Conservation (phyloP, 2,113 vertebrate species). For the Eretmochelys imbricata region DNA sequence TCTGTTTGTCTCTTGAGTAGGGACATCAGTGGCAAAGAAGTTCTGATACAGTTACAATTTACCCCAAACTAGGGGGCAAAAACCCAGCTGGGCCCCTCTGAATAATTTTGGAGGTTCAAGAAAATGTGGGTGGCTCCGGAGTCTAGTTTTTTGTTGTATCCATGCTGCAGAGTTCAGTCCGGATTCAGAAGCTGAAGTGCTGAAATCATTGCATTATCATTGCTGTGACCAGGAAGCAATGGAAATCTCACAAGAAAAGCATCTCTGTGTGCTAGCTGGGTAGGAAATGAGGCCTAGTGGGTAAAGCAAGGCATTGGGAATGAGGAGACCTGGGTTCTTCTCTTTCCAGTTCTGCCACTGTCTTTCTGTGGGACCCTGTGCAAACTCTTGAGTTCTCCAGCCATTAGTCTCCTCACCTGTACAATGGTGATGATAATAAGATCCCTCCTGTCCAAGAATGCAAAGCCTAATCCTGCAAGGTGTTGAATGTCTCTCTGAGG, state of each 20-base stretch:
- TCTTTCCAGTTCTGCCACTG: neutral
- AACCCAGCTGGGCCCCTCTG: neutral
- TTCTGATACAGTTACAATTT: slow-evolving; percentile 17
- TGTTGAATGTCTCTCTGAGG: neutral
- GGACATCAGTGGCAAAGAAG: neutral
- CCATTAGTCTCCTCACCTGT: neutral
- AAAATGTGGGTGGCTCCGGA: slow-evolving; percentile 27
- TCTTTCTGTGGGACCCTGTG: neutral
- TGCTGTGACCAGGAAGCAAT: neutral
- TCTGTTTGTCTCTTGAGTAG: neutral
- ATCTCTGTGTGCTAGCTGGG: neutral
- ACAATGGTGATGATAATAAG: neutral
- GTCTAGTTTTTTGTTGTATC: neutral
- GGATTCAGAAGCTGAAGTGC: neutral
- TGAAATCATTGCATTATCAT: neutral
- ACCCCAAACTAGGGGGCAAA: neutral
- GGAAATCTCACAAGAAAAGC: neutral
- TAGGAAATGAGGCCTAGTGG: neutral
- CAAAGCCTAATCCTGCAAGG: neutral
- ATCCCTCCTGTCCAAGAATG: neutral
- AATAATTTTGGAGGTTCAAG: slow-evolving; percentile 44
- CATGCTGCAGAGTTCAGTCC: neutral
- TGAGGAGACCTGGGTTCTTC: neutral
- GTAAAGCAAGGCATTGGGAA: neutral
- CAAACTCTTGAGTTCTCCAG: neutral